phyloP scores from a whole-genome alignment of 2,797 vertebrate genomes.

The Sebastes hubbsi region DNA sequence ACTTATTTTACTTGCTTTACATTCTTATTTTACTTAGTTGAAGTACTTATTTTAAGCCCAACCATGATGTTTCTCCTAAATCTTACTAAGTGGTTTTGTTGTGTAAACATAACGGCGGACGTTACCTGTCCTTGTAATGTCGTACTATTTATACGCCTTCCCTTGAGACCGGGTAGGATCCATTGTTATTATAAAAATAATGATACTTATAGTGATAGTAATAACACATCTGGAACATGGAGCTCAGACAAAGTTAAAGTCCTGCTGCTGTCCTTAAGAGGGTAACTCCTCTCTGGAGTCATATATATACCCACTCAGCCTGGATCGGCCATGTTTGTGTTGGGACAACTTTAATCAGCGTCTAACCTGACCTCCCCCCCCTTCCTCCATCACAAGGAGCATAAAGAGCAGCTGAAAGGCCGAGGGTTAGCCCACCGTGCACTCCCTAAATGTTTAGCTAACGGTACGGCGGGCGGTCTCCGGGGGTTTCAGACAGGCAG shows the following conservation, averaged over 20 bases:
- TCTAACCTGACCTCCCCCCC: neutral
- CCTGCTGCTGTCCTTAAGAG: neutral
- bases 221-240: neutral
- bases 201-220: neutral
- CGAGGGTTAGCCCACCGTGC: no score
- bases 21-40: no score
- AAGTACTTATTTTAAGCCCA: no score
- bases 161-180: neutral
- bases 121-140: no score
- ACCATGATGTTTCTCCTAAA: no score
- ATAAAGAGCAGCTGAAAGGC: no score
- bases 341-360: neutral
- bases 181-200: neutral
- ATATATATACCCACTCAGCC: no score
- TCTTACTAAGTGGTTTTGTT: no score
- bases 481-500: constrained; percentile 33
- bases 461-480: constrained; percentile 13
- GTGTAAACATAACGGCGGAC: no score
- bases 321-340: neutral
- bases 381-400: no score
- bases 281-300: neutral
- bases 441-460: constrained; percentile 51
- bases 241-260: neutral
- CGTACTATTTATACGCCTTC: no score
- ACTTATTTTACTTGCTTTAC: no score